Conservation (phyloP, 2,797 vertebrate genomes). For the Alosa sapidissima region DNA sequence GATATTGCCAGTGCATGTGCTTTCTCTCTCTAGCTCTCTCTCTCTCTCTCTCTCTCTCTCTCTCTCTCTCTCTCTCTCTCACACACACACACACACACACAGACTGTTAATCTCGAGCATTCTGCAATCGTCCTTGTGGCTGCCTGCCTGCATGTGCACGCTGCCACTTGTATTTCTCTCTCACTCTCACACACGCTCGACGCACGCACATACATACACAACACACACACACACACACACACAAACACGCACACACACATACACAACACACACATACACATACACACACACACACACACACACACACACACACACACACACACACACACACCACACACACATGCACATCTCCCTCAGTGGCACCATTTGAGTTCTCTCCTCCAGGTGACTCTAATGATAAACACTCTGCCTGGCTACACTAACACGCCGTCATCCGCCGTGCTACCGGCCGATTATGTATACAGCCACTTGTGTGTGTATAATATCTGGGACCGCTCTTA, state of each 20-base stretch:
- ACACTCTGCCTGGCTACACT: slow-evolving; percentile 65
- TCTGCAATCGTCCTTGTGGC: not conserved
- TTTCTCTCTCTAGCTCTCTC: too few species aligned
- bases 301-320: not conserved
- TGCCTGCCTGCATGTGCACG: too few species aligned
- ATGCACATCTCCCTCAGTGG: not conserved
- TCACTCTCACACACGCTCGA: not conserved
- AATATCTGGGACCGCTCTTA: slow-evolving; percentile 80
- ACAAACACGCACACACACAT: not conserved
- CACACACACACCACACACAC: too few species aligned
- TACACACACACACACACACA: not conserved
- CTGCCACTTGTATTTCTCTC: too few species aligned
- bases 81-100: slow-evolving; percentile 3
- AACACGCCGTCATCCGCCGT: slow-evolving; percentile 64
- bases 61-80: not conserved
- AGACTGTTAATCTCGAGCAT: not conserved
- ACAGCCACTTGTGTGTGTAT: slow-evolving; percentile 77
- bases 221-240: not conserved
- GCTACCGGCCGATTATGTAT: slow-evolving; percentile 66
- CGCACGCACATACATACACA: not conserved
- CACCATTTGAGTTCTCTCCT: not conserved
- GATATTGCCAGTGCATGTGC: too few species aligned
- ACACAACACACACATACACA: not conserved
- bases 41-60: too few species aligned
- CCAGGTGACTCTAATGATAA: slow-evolving; percentile 70